Percentiles rank a stretch among this genome's conserved stretches.
Evolutionary conservation across 2,888 invertebrate genomes (phyloP).

Genomic region (Auanema freiburgensis): DNA sequence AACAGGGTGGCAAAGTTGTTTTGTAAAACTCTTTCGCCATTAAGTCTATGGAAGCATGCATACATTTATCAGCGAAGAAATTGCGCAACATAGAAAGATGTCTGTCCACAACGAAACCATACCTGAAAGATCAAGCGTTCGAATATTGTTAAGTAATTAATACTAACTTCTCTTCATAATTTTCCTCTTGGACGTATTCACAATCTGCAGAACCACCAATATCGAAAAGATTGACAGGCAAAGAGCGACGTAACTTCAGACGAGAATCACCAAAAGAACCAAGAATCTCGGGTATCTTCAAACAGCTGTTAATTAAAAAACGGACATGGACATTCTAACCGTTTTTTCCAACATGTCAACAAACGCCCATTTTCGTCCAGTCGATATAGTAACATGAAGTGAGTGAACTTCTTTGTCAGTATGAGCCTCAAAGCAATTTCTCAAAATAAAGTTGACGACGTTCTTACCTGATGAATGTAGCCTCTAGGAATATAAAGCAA

Average conservation of each 20-base stretch:
- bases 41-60: conserved; percentile 83
- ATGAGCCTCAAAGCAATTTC: conserved; percentile 28
- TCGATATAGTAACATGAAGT: conserved; percentile 88
- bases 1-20: conserved; percentile 82
- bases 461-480: conserved; percentile 68
- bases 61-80: conserved; percentile 66
- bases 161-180: conserved; percentile 34
- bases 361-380: conserved; percentile 87
- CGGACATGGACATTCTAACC: too few relatives aligned
- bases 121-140: conserved; percentile 26
- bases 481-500: conserved; percentile 85
- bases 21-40: conserved; percentile 82
- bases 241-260: conserved; percentile 31
- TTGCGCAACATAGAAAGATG: conserved; percentile 38
- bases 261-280: conserved; percentile 21
- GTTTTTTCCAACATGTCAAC: conserved; percentile 83
- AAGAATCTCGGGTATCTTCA: conserved; percentile 32
- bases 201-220: conserved; percentile 48
- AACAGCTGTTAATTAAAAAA: neutral
- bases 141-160: conserved; percentile 5
- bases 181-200: conserved; percentile 45
- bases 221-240: conserved; percentile 45
- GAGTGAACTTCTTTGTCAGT: conserved; percentile 75
- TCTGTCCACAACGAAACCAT: conserved; percentile 39
- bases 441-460: too few relatives aligned